A percentile compares a stretch with the other conserved stretches of the same genome.
phyloP scores from a whole-genome alignment of 2,797 vertebrate genomes.

The Xenentodon cancila region DNA sequence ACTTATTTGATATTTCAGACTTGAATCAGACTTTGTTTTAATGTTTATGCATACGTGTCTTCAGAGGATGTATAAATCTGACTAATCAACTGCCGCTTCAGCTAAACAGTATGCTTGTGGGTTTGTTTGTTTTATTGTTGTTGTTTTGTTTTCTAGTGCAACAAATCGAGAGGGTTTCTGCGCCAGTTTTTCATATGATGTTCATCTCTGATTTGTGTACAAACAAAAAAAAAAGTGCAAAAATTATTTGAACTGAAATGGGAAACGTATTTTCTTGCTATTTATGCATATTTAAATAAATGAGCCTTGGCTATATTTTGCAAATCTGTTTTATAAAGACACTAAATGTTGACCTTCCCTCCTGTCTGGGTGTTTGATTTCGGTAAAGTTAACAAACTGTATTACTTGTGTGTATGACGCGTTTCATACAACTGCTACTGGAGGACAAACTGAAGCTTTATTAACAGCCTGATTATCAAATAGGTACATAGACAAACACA shows the following conservation, averaged over 20 bases:
- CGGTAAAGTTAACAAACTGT: not conserved
- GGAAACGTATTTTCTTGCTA: slow-evolving; percentile 86
- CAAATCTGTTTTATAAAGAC: slow-evolving; percentile 88
- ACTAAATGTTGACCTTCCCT: slow-evolving; percentile 79
- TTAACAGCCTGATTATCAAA: too few relatives aligned
- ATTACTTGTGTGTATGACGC: too few relatives aligned
- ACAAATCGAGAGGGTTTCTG: slow-evolving; percentile 64
- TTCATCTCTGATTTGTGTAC: slow-evolving; percentile 75
- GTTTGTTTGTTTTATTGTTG: too few relatives aligned
- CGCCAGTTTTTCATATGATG: slow-evolving; percentile 66
- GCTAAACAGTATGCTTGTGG: slow-evolving; percentile 71
- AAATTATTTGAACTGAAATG: slow-evolving; percentile 77
- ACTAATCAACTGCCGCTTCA: slow-evolving; percentile 70
- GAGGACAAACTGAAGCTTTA: too few relatives aligned
- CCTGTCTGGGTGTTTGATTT: slow-evolving; percentile 61
- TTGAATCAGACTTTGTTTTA: slow-evolving; percentile 78
- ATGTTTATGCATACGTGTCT: slow-evolving; percentile 64
- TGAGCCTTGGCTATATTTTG: slow-evolving; percentile 88
- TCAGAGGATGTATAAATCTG: slow-evolving; percentile 70
- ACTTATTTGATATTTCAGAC: slow-evolving; percentile 77
- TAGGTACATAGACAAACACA: too few relatives aligned
- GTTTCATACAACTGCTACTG: too few relatives aligned
- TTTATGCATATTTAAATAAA: slow-evolving; percentile 90
- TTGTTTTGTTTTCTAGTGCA: slow-evolving; percentile 73
- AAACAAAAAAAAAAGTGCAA: slow-evolving; percentile 58